These are phyloP conservation scores for Camponotus vicinus DNA, from an alignment of 1,140 invertebrate genomes.

Conservation along the genomic window DNA sequence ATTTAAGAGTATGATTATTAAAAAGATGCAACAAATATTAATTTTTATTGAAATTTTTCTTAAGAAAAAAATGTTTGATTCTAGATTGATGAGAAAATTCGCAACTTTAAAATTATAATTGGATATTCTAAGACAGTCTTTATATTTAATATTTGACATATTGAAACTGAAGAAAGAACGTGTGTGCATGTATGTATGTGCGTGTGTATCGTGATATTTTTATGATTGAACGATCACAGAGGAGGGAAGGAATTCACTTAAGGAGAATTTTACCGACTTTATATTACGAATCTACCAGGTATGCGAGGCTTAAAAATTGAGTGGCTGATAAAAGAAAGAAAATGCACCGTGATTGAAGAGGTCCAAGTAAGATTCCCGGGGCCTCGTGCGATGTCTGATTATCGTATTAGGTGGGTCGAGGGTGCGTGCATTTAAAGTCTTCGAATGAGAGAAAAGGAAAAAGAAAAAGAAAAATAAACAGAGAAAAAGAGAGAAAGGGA, in stretches of 20 bases:
- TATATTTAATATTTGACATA: not conserved
- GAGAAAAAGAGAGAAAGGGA: conserved; percentile 25
- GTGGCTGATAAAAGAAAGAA: conserved; percentile 32
- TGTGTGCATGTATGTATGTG: not conserved
- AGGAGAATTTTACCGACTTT: conserved; percentile 43
- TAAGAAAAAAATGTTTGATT: not conserved
- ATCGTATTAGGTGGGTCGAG: conserved; percentile 56
- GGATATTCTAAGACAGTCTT: not conserved
- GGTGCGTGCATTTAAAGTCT: conserved; percentile 31
- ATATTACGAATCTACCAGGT: conserved; percentile 63
- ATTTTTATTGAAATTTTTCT: not conserved
- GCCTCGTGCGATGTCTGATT: conserved; percentile 19
- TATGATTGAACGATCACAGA: not conserved
- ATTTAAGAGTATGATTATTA: not conserved
- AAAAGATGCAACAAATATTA: not conserved
- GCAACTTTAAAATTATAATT: not conserved
- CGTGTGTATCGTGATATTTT: not conserved
- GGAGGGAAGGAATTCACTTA: conserved; percentile 44
- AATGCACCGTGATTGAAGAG: conserved; percentile 37
- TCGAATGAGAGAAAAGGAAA: conserved; percentile 17
- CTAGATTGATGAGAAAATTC: not conserved
- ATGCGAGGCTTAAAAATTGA: conserved; percentile 34
- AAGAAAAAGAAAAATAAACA: not conserved
- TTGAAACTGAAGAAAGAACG: not conserved
- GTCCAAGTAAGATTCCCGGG: conserved; percentile 28